phyloP scores from a whole-genome alignment of 2,888 invertebrate species.

The Strigamia crassipes region DNA sequence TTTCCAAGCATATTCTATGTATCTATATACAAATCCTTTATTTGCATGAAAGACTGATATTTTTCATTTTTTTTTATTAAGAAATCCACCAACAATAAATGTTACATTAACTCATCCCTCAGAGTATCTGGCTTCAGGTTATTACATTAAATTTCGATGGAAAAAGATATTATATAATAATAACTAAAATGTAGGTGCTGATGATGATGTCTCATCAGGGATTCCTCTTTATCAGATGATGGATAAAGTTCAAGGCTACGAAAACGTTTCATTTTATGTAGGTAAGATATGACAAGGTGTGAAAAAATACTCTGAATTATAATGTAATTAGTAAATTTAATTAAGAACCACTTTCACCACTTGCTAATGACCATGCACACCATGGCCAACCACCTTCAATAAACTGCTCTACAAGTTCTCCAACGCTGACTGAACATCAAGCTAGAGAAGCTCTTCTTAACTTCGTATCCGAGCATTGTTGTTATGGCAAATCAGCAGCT shows the following conservation, averaged over 20 bases:
- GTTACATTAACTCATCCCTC: not conserved
- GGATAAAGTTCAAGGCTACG: conserved; percentile 61
- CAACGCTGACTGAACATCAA: conserved; percentile 59
- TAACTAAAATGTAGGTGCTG: not conserved
- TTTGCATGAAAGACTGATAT: not conserved
- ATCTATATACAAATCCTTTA: not conserved
- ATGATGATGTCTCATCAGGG: not conserved
- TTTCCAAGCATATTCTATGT: no score
- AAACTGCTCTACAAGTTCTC: conserved; percentile 47
- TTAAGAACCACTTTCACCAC: conserved; percentile 54
- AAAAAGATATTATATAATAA: not conserved
- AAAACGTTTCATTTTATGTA: conserved; percentile 60
- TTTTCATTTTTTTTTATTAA: not conserved
- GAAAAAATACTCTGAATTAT: not conserved
- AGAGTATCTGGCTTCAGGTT: not conserved
- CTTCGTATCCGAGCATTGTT: conserved; percentile 61
- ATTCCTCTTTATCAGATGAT: conserved; percentile 61
- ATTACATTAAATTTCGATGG: not conserved
- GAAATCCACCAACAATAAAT: not conserved
- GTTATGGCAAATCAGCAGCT: conserved; percentile 63
- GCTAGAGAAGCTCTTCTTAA: conserved; percentile 60
- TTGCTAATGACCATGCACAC: conserved; percentile 52
- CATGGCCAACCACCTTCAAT: conserved; percentile 54
- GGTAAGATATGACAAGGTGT: conserved; percentile 55
- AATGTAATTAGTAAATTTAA: not conserved